A percentile compares a stretch with the other conserved stretches of the same genome.
These are phyloP conservation scores for Daubentonia madagascariensis DNA, from an alignment of 2,113 vertebrate species.

Conservation along the genomic window DNA sequence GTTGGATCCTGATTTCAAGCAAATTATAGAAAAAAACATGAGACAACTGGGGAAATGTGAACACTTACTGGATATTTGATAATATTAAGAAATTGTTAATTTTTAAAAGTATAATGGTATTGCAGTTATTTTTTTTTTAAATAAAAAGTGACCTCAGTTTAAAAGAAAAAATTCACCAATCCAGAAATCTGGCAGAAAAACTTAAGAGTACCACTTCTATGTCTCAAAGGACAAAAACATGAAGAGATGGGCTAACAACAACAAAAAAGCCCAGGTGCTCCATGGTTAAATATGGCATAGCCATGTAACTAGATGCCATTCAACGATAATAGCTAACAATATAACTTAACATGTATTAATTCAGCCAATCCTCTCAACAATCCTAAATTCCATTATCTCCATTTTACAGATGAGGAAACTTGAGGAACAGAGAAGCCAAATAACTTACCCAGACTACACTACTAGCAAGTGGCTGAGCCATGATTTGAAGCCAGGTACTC, in stretches of 20 bases:
- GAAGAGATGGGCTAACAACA: neutral
- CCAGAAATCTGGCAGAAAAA: neutral
- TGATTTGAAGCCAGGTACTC: neutral
- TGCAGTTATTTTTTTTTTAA: neutral
- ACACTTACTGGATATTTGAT: neutral
- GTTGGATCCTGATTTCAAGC: neutral
- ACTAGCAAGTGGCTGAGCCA: neutral
- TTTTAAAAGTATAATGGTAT: neutral
- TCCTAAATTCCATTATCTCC: neutral
- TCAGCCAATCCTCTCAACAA: neutral
- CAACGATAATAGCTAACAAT: neutral
- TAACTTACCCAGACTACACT: neutral
- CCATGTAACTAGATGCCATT: neutral
- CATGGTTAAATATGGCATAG: neutral
- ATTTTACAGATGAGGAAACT: neutral
- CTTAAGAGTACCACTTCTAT: neutral
- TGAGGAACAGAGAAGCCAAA: neutral
- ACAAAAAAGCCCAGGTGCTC: neutral
- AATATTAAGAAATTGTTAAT: neutral
- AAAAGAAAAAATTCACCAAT: neutral
- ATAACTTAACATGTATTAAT: neutral
- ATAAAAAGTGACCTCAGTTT: neutral
- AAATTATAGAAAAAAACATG: slow-evolving; percentile 8
- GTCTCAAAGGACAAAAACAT: neutral
- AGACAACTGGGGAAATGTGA: neutral